Percentiles rank a stretch among this genome's conserved stretches.
Evolutionary conservation across 2,113 vertebrate genomes (phyloP).

Genomic region (Platanista minor): DNA sequence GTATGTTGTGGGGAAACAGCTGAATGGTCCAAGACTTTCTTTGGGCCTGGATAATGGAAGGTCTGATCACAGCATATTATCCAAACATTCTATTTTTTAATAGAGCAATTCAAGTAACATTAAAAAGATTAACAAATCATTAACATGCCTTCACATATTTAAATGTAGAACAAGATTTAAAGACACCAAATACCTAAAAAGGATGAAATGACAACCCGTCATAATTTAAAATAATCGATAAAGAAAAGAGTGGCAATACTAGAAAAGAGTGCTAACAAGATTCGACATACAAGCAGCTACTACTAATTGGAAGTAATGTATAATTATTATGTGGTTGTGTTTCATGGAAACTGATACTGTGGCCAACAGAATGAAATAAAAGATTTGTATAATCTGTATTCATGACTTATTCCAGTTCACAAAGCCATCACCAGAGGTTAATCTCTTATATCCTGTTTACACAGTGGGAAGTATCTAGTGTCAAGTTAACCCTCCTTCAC

Average conservation of each 20-base stretch:
- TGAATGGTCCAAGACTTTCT: background rate
- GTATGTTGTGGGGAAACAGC: background rate
- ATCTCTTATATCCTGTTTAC: background rate
- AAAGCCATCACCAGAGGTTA: background rate
- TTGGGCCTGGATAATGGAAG: background rate
- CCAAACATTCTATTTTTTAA: background rate
- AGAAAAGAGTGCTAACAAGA: background rate
- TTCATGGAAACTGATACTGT: background rate
- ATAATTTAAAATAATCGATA: background rate
- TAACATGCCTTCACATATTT: background rate
- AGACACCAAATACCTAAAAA: background rate
- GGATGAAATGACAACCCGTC: background rate
- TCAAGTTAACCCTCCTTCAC: background rate
- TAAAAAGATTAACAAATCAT: background rate
- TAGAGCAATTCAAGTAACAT: background rate
- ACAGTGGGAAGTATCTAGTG: background rate
- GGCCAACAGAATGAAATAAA: background rate
- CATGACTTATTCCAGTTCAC: background rate
- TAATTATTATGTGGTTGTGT: background rate
- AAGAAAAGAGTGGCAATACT: background rate
- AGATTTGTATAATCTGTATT: background rate
- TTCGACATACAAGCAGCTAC: background rate
- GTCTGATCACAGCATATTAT: background rate
- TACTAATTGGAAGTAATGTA: background rate
- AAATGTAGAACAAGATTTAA: background rate